Conservation (phyloP, 2,113 vertebrate species). For the Zapornia atra region DNA sequence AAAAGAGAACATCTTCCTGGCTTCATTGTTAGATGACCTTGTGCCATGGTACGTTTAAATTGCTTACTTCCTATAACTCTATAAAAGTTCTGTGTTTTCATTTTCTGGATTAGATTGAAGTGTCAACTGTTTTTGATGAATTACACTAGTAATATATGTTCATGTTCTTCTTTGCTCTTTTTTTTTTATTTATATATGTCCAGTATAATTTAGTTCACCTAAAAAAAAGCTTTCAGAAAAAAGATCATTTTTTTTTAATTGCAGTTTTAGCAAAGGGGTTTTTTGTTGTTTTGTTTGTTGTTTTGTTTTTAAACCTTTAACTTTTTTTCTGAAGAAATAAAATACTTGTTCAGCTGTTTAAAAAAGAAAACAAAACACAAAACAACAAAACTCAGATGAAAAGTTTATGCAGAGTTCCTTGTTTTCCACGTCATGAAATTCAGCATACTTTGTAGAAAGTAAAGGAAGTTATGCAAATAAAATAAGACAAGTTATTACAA, state of each 20-base stretch:
- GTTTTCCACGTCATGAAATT: neutral
- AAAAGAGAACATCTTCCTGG: slow-evolving; percentile 72
- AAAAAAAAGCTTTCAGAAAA: slow-evolving; percentile 71
- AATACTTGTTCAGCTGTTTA: neutral
- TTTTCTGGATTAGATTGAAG: slow-evolving; percentile 86
- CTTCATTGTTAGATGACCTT: slow-evolving; percentile 80
- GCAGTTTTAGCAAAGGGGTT: slow-evolving; percentile 41
- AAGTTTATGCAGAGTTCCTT: neutral
- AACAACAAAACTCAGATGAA: fast-evolving
- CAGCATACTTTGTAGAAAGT: neutral
- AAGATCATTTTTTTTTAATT: slow-evolving; percentile 31
- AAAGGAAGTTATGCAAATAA: neutral
- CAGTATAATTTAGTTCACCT: slow-evolving; percentile 78
- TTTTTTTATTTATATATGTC: slow-evolving; percentile 78
- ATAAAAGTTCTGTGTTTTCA: slow-evolving; percentile 85
- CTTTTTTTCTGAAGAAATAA: slow-evolving; percentile 45
- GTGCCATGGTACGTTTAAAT: slow-evolving; percentile 79
- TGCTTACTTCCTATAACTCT: slow-evolving; percentile 86
- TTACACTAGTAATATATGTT: slow-evolving; percentile 81
- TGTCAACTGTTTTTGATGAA: slow-evolving; percentile 83
- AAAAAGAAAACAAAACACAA: neutral
- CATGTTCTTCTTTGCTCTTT: slow-evolving; percentile 80
- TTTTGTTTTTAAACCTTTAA: slow-evolving; percentile 58
- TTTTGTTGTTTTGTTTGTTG: neutral
- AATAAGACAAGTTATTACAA: neutral